Conservation (phyloP, 2,888 invertebrate genomes). For the Thelaira solivaga region DNA sequence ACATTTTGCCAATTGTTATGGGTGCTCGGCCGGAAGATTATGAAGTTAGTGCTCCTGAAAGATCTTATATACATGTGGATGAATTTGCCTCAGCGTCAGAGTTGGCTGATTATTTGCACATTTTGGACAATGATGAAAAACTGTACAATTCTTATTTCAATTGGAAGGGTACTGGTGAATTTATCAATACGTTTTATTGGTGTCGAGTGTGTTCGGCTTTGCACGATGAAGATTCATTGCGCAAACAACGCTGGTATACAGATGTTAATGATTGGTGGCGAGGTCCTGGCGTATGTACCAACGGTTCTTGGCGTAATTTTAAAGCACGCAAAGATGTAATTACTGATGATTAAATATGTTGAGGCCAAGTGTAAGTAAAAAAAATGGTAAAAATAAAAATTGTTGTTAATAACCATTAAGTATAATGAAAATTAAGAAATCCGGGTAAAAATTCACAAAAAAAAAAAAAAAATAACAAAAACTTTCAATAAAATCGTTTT, state of each 20-base stretch:
- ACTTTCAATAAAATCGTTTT: too few relatives aligned
- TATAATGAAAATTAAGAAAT: background rate
- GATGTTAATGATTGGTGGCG: conserved; percentile 97
- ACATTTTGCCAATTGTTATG: conserved; percentile 96
- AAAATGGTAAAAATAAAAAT: background rate
- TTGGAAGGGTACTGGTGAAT: conserved; percentile 96
- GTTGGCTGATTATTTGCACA: conserved; percentile 90
- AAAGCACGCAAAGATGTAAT: conserved; percentile 77
- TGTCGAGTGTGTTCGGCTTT: conserved; percentile 81
- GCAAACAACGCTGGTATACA: conserved; percentile 74
- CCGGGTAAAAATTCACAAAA: conserved; percentile 6
- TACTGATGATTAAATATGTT: conserved; percentile 72
- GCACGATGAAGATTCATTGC: conserved; percentile 77
- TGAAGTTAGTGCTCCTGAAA: conserved; percentile 89
- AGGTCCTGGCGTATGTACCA: conserved; percentile 86
- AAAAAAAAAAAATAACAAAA: too few relatives aligned
- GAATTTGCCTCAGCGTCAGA: conserved; percentile 93
- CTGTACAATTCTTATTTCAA: conserved; percentile 96
- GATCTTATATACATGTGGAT: conserved; percentile 96
- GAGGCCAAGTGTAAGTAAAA: background rate
- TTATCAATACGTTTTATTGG: conserved; percentile 93
- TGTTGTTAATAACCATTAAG: conserved; percentile 10
- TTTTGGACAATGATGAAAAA: conserved; percentile 90
- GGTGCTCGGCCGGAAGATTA: conserved; percentile 96
- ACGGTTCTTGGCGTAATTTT: conserved; percentile 82